Evolutionary conservation across 2,113 vertebrate species (phyloP), one percentile per base, ranked within the genome.

Genomic region (Calonectris borealis): DNA sequence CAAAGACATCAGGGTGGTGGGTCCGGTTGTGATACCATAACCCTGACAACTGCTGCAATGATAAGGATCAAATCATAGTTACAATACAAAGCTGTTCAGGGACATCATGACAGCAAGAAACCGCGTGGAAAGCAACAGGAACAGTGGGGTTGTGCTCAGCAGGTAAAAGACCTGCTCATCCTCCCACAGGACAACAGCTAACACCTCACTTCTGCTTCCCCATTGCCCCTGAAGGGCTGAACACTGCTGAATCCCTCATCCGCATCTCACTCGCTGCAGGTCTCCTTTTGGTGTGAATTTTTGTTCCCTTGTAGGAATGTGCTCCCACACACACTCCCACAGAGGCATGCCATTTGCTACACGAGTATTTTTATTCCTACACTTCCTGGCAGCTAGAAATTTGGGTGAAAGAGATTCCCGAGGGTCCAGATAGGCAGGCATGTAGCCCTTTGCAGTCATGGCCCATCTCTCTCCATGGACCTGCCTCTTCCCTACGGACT

Each of bases 21-120:
- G 98, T 99, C 87, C 98, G 98, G 94, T 99, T 99, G 68, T 99
- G 99, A 95, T 99, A 99, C 99, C 99, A 99, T 71, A 99, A 95
- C 16, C 99, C 99, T 16, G 99, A 99, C 64, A 99, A 94, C 97
- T 99, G 99, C 99, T 99, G 96, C 27, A 94, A 96, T 79, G 87
- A 94, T 38, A 95, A n/a, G 49, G 87, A 95, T 36, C 48, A 32
- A 81, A 77, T 9, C 26, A 54, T 2, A 9, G 64, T 77, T 84
- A 91, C 25, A 44, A 81, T 11, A 11, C 72, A 58, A 70, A 86
- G 46, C 46, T 61, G 44, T 20, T 55, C 36, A n/a, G 17, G 34
- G 31, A 24, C 13, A 32, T 42, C 13, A 31, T 2, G n/a, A 55
- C 66, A 90, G 52, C 66, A 84, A 95, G 31, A 88, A 86, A 83